Conservation (phyloP, 2,113 vertebrate species). For the Chroicocephalus ridibundus region DNA sequence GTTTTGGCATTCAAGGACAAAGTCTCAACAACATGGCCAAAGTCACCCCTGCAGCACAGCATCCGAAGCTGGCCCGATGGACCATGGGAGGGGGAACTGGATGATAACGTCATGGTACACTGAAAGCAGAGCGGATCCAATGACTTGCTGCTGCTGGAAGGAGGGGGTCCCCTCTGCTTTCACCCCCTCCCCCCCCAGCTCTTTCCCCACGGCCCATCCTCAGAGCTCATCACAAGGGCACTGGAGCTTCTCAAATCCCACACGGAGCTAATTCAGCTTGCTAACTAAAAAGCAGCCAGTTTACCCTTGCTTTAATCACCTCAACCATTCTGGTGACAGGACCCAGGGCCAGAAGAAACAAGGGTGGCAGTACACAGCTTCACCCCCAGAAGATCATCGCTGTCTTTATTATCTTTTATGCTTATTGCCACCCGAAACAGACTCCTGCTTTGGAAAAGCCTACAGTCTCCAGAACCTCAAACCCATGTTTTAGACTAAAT, state of each 20-base stretch:
- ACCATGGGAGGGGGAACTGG: not conserved
- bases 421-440: not conserved
- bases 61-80: not conserved
- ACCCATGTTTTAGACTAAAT: not conserved
- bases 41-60: not conserved
- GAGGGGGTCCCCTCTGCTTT: not conserved
- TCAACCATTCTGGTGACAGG: not conserved
- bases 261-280: not conserved
- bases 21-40: no score
- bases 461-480: not conserved
- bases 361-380: not conserved
- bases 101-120: fast-evolving
- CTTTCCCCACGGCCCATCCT: not conserved
- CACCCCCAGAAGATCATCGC: not conserved
- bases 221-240: not conserved
- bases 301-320: not conserved
- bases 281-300: not conserved
- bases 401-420: not conserved
- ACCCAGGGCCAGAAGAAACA: not conserved
- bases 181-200: fast-evolving
- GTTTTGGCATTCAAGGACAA: not conserved
- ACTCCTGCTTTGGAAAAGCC: not conserved
- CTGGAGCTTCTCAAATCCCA: not conserved
- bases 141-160: not conserved
- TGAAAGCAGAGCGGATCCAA: not conserved